Conservation (phyloP, 2,113 vertebrate species). For the Protomyctophum bolini region DNA sequence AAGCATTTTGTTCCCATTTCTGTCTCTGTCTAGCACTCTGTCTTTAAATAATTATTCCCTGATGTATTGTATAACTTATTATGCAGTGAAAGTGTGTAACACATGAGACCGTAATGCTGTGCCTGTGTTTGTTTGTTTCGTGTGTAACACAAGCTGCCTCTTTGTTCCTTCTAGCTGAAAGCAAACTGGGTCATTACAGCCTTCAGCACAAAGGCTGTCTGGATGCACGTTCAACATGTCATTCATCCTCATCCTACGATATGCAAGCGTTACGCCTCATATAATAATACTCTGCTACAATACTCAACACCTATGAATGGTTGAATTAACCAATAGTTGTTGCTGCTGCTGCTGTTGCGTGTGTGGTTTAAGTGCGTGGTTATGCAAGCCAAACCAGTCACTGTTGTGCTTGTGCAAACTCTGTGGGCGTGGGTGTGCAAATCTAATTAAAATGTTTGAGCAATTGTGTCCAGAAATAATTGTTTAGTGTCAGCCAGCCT, state of each 20-base stretch:
- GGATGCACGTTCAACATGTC: neutral
- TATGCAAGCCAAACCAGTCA: neutral
- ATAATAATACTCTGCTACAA: no score
- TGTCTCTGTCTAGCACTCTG: neutral
- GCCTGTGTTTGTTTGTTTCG: neutral
- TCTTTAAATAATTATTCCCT: neutral
- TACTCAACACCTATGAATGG: no score
- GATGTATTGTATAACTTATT: neutral
- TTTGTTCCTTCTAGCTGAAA: conserved; percentile 39
- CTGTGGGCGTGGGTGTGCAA: no score
- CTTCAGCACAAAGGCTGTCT: conserved; percentile 27
- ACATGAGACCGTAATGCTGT: no score
- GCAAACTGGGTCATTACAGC: conserved; percentile 41
- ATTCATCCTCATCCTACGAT: no score
- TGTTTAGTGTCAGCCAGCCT: no score
- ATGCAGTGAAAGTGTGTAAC: neutral
- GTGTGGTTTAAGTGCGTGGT: neutral
- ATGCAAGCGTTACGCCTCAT: no score
- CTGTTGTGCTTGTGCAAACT: neutral
- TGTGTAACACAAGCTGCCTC: conserved; percentile 31
- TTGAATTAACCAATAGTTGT: neutral
- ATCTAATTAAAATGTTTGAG: no score
- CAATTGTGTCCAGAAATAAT: no score
- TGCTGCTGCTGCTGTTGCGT: neutral
- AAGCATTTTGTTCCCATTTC: neutral